Evolutionary conservation across 2,888 invertebrate species (phyloP).

Genomic region (Drosophila monieri): DNA sequence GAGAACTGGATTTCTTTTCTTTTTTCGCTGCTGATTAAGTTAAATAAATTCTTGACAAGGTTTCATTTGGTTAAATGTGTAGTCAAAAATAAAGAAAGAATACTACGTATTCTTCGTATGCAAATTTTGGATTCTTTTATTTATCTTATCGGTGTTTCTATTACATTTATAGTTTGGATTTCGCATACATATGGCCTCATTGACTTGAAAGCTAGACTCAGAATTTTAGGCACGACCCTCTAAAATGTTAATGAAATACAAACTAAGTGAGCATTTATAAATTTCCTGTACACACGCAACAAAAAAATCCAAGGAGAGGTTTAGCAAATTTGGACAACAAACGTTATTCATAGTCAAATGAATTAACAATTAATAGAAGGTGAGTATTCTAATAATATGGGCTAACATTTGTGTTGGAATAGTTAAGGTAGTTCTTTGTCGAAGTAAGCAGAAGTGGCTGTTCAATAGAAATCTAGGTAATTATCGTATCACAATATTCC

Average conservation of each 20-base stretch:
- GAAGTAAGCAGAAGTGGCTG: neutral
- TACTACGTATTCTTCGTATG: neutral
- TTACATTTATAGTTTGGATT: neutral
- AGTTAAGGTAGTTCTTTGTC: neutral
- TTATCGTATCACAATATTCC: constrained; percentile 7
- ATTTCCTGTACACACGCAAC: constrained; percentile 20
- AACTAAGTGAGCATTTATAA: constrained; percentile 35
- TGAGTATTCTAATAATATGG: constrained; percentile 14
- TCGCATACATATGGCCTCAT: constrained; percentile 36
- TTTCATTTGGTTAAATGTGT: constrained; percentile 1
- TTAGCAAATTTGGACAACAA: constrained; percentile 11
- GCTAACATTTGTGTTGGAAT: neutral
- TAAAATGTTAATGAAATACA: constrained; percentile 33
- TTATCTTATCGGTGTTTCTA: constrained; percentile 11
- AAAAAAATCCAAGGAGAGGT: constrained; percentile 25
- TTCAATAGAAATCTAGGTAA: neutral
- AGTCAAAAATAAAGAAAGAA: neutral
- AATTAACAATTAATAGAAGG: constrained; percentile 19
- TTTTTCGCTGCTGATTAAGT: neutral
- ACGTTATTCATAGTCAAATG: constrained; percentile 13
- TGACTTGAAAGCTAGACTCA: constrained; percentile 13
- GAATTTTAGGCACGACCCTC: constrained; percentile 31
- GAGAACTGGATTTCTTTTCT: neutral
- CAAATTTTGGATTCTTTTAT: constrained; percentile 16
- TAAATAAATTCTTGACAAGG: neutral